phyloP scores from a whole-genome alignment of 2,888 invertebrate species.

The Scaptomyza cyrtandrae region DNA sequence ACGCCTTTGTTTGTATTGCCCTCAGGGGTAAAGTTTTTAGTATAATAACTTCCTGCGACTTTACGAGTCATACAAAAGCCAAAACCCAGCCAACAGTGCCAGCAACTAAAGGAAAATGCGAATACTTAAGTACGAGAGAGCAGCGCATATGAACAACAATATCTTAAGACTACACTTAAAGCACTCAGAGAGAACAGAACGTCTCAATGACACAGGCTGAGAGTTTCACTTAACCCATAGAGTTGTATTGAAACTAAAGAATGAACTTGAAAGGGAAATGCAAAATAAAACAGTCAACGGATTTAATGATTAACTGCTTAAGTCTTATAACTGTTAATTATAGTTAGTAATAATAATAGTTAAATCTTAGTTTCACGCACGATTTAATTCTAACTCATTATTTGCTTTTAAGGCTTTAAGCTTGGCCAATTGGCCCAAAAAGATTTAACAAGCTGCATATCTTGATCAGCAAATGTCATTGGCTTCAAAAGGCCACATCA shows the following conservation, averaged over 20 bases:
- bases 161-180: constrained; percentile 74
- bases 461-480: constrained; percentile 36
- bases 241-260: constrained; percentile 1
- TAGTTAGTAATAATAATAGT: no score
- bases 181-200: constrained; percentile 50
- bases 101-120: constrained; percentile 69
- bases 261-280: neutral
- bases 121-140: constrained; percentile 70
- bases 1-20: constrained; percentile 79
- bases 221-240: neutral
- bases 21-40: constrained; percentile 82
- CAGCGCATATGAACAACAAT: constrained; percentile 63
- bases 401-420: neutral
- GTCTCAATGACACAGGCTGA: constrained; percentile 36
- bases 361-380: neutral
- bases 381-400: neutral
- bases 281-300: neutral
- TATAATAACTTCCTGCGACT: constrained; percentile 82
- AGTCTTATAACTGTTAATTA: no score
- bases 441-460: neutral
- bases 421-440: neutral
- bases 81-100: constrained; percentile 53
- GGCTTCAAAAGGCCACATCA: constrained; percentile 39
- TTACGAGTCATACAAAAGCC: constrained; percentile 73
- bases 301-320: neutral